Conservation (phyloP, 2,888 invertebrate genomes). For the Hedychridium roseum region DNA sequence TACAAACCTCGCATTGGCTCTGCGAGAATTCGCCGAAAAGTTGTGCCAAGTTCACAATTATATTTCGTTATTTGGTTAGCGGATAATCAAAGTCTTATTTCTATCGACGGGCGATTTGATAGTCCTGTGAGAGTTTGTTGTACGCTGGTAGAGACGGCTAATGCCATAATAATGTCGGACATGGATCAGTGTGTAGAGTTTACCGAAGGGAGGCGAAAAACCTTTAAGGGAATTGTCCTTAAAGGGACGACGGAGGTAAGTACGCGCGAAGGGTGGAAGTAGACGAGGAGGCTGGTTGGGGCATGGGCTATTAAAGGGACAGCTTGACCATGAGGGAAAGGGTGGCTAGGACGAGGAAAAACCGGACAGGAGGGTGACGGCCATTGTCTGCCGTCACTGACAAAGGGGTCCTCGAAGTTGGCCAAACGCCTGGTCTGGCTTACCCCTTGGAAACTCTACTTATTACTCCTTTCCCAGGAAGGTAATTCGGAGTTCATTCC, state of each 20-base stretch:
- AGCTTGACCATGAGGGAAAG: slow-evolving; percentile 43
- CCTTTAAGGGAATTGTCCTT: slow-evolving; percentile 36
- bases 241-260: slow-evolving; percentile 23
- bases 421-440: not conserved
- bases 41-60: no score
- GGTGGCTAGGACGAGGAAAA: slow-evolving; percentile 17
- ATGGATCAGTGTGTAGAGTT: slow-evolving; percentile 1
- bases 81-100: no score
- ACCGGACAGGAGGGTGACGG: slow-evolving; percentile 18
- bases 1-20: no score
- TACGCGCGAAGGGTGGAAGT: not conserved
- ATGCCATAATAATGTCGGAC: slow-evolving; percentile 2
- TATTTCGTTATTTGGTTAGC: no score
- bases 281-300: slow-evolving; percentile 7
- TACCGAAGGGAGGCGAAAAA: slow-evolving; percentile 24
- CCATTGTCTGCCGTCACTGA: slow-evolving; percentile 38
- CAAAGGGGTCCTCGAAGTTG: slow-evolving; percentile 27
- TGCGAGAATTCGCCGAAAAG: no score
- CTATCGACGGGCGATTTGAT: no score
- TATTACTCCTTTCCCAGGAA: slow-evolving; percentile 5
- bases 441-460: slow-evolving; percentile 12
- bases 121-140: no score
- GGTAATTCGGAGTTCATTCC: slow-evolving; percentile 32
- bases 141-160: not conserved
- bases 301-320: slow-evolving; percentile 41